Percentiles rank a stretch among this genome's conserved stretches.
phyloP scores from a whole-genome alignment of 1,140 invertebrate genomes.

The Helicoverpa armigera region DNA sequence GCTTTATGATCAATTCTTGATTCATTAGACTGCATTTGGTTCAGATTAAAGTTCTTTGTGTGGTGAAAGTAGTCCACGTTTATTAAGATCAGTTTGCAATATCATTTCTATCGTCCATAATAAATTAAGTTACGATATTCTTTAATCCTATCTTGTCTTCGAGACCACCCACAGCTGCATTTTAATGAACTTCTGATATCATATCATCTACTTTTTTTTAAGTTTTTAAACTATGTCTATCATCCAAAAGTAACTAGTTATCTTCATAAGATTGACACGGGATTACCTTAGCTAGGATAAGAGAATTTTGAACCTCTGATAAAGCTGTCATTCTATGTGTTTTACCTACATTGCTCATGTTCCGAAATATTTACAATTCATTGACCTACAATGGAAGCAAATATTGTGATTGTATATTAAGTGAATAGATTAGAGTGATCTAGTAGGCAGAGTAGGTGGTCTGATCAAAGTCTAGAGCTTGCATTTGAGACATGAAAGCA shows the following conservation, averaged over 20 bases:
- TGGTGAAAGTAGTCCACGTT: no score
- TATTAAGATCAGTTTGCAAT: no score
- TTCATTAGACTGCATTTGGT: no score
- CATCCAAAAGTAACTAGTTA: constrained; percentile 1
- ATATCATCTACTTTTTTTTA: neutral
- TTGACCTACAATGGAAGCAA: constrained; percentile 4
- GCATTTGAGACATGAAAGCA: neutral
- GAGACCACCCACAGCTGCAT: no score
- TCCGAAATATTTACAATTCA: constrained; percentile 31
- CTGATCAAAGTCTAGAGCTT: neutral
- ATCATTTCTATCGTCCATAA: no score
- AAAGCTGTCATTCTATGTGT: constrained; percentile 11
- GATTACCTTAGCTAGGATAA: constrained; percentile 22
- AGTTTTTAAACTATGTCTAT: neutral
- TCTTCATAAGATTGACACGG: constrained; percentile 11
- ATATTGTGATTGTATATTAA: neutral
- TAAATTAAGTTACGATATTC: no score
- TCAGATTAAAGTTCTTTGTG: no score
- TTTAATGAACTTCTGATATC: no score
- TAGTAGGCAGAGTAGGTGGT: constrained; percentile 9
- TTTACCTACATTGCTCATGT: constrained; percentile 28
- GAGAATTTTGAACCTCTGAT: constrained; percentile 8
- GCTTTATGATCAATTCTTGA: no score
- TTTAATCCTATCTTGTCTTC: no score
- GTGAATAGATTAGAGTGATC: neutral